These are phyloP conservation scores for Montipora efflorescens DNA, from an alignment of 64 coral and sea anemone genomes.

Conservation along the genomic window DNA sequence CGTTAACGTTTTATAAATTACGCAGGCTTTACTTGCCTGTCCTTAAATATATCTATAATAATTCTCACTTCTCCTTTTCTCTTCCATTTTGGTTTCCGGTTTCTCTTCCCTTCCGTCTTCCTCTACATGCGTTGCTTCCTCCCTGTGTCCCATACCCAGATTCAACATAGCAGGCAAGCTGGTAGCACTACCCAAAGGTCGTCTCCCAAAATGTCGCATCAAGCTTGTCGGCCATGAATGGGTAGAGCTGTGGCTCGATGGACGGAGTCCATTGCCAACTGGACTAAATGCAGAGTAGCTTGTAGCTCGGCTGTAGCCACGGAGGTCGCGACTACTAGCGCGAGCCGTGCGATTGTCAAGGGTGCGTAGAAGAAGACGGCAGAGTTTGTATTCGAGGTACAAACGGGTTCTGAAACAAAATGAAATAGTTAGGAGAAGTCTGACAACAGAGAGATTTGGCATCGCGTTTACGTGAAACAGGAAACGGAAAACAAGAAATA, in stretches of 20 bases:
- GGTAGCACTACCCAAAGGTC: conserved; percentile 92
- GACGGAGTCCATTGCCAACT: conserved; percentile 37
- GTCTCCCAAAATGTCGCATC: conserved; percentile 69
- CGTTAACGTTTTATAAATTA: no score
- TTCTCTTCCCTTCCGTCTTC: conserved; percentile 35
- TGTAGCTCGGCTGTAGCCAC: conserved; percentile 88
- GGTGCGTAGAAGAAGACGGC: conserved; percentile 90
- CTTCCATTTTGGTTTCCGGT: not conserved
- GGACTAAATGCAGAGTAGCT: conserved; percentile 70
- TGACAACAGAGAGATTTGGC: no score
- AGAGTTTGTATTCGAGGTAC: conserved; percentile 94
- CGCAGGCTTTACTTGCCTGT: not conserved
- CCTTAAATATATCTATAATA: not conserved
- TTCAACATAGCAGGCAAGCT: conserved; percentile 90
- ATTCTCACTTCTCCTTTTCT: not conserved
- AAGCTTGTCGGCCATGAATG: conserved; percentile 88
- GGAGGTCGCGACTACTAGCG: conserved; percentile 79
- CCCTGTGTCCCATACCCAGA: conserved; percentile 58
- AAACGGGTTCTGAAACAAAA: conserved; percentile 70
- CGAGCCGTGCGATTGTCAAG: conserved; percentile 74
- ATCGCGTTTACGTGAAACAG: not conserved
- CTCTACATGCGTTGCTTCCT: not conserved
- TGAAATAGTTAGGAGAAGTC: not conserved
- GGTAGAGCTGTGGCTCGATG: conserved; percentile 75
- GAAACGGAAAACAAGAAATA: not conserved